Evolutionary conservation across 2,797 vertebrate species (phyloP), one percentile per base, ranked within the genome.

Genomic region (Sebastes oblongus): DNA sequence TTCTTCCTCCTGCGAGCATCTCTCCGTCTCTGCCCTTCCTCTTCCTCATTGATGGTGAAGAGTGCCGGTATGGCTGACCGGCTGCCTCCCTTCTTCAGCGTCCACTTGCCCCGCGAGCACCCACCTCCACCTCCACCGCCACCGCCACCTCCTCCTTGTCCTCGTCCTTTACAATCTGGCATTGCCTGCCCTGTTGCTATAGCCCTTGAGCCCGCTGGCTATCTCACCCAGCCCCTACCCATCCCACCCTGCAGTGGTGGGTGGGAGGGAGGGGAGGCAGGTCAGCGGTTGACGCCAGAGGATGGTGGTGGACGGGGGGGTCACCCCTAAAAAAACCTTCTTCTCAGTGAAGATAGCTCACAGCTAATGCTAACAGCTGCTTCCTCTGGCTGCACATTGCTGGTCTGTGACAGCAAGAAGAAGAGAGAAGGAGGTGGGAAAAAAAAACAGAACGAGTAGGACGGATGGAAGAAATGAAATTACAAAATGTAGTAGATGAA

Each of bases 41-140:
- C 98, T 92, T 99, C 98, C 94, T 99, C 98, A 4, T 95, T 96
- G 92, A 99, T 99, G 92, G 98, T 99, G 92, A 98, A 99, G 77
- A 99, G 96, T 69, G 95, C 95, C 20, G 95, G 95, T 78, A 96
- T 94, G 87, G 92, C 90, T 62, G 96, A 94, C 85, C 96, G 96
- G 89, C 95, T 91, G 90, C 93, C 94, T 87, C 93, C 94, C 92
- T 96, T 98, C 95, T 95, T 97, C 92, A 95, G 84, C 75, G 95
- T 96, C 88, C 96, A 94, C 88, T 96, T 97, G 82, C 91, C 93
- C 92, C 59, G 80, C 66, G 83, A 88, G 89, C 90, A 83, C 42
- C 81, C 81, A 8, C 76, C 78, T 60, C 93, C 79, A 54, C 78
- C 61, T 8, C 42, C 42, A 16, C 46, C 42, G 62, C 88, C 75